A percentile compares a stretch with the other conserved stretches of the same genome.
phyloP scores from a whole-genome alignment of 2,113 vertebrate genomes.

The Rutilus rutilus region DNA sequence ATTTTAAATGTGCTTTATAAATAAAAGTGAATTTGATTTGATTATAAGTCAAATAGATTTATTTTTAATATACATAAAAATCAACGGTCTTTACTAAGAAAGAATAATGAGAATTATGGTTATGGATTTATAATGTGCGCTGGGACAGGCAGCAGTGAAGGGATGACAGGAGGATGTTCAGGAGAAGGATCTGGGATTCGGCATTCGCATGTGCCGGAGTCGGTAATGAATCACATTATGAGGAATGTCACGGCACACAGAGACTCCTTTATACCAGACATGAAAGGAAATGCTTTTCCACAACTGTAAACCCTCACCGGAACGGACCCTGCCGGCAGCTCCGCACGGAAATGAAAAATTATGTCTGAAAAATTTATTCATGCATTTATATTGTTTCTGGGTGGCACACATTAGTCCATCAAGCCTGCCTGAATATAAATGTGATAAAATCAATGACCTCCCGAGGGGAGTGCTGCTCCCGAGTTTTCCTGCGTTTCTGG shows the following conservation, averaged over 20 bases:
- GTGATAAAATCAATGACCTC: conserved; percentile 57
- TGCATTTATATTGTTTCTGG: conserved; percentile 17
- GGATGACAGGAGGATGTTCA: conserved; percentile 31
- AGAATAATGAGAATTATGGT: neutral
- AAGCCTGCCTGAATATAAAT: conserved; percentile 60
- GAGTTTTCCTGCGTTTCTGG: conserved; percentile 11
- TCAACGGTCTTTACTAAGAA: neutral
- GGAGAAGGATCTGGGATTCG: conserved; percentile 12
- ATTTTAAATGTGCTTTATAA: too few species aligned
- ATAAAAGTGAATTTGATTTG: too few species aligned
- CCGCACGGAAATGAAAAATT: conserved; percentile 37
- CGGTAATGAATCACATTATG: conserved; percentile 77
- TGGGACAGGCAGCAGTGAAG: neutral
- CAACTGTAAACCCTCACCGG: conserved; percentile 29
- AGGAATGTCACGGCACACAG: conserved; percentile 73
- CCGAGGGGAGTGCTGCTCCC: neutral
- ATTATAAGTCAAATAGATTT: too few species aligned
- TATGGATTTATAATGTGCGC: neutral
- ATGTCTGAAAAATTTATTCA: conserved; percentile 13
- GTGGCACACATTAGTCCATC: neutral
- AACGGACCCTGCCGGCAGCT: conserved; percentile 51
- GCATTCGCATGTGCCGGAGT: conserved; percentile 23
- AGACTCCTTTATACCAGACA: conserved; percentile 65
- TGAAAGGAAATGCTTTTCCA: conserved; percentile 66
- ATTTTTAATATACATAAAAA: neutral